Conservation (phyloP, 37 sponge, comb jelly and placozoan genomes). For the Aplysina aerophoba region DNA sequence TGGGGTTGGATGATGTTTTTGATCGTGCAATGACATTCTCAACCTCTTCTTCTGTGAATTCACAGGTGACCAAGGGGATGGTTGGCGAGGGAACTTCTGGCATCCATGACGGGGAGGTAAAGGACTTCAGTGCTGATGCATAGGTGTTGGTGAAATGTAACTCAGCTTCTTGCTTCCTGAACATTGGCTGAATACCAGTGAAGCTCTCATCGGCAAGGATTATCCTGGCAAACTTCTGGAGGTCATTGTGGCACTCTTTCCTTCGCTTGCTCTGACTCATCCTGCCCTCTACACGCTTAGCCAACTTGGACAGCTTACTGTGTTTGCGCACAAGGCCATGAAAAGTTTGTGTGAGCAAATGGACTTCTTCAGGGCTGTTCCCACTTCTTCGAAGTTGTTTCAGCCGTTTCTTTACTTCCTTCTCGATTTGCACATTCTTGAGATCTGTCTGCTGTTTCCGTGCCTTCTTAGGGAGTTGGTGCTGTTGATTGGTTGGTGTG, state of each 20-base stretch:
- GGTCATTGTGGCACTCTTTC: background rate
- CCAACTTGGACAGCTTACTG: slow-evolving; percentile 5
- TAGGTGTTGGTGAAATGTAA: background rate
- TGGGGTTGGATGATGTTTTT: background rate
- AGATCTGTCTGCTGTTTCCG: background rate
- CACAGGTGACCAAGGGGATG: background rate
- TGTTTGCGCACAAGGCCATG: background rate
- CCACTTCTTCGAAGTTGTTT: background rate
- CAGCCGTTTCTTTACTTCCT: background rate
- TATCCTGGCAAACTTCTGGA: background rate
- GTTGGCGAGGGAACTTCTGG: background rate
- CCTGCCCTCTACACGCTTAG: background rate
- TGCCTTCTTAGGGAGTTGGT: background rate
- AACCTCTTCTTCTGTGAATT: background rate
- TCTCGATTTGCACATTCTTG: background rate
- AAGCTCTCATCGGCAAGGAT: background rate
- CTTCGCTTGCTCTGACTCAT: background rate
- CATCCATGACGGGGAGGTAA: background rate
- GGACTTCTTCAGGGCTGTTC: background rate
- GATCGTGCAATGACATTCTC: background rate
- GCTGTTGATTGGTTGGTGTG: background rate
- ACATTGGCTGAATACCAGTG: background rate
- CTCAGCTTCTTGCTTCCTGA: background rate
- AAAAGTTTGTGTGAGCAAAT: background rate
- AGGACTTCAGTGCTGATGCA: background rate